phyloP scores from a whole-genome alignment of 92 coral and sea anemone species.

The Phymanthus crucifer region DNA sequence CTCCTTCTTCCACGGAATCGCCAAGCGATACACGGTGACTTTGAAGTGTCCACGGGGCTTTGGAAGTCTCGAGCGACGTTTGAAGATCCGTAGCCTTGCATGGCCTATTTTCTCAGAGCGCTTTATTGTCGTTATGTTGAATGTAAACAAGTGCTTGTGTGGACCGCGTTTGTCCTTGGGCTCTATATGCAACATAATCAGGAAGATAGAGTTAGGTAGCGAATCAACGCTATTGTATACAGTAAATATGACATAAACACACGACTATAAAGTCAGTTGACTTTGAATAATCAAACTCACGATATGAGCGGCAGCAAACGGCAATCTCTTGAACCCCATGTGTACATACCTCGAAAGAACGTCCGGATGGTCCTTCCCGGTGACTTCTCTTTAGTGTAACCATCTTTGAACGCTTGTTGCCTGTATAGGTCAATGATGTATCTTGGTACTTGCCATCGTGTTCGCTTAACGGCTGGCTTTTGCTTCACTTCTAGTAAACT shows the following conservation, averaged over 20 bases:
- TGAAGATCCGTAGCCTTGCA: constrained; percentile 82
- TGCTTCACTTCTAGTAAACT: constrained; percentile 73
- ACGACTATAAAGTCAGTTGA: constrained; percentile 13
- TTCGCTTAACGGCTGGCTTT: constrained; percentile 72
- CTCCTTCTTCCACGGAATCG: constrained; percentile 48
- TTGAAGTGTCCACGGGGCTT: constrained; percentile 60
- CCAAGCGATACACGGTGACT: constrained; percentile 70
- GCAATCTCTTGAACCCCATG: not conserved
- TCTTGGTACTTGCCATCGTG: constrained; percentile 78
- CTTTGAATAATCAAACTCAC: constrained; percentile 41
- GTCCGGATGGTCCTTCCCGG: constrained; percentile 80
- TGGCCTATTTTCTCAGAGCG: constrained; percentile 61
- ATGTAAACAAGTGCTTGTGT: constrained; percentile 69
- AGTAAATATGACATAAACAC: constrained; percentile 13
- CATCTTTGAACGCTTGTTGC: constrained; percentile 66
- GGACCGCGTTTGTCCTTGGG: constrained; percentile 55
- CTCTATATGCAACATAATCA: constrained; percentile 41
- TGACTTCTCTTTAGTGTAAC: constrained; percentile 62
- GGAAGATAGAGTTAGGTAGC: constrained; percentile 29
- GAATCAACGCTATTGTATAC: constrained; percentile 37
- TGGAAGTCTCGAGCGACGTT: constrained; percentile 78
- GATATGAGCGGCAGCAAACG: not conserved
- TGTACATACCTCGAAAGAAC: constrained; percentile 77
- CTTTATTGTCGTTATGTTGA: constrained; percentile 74
- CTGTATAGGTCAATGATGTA: constrained; percentile 80